Evolutionary conservation across 2,113 vertebrate genomes (phyloP).

Genomic region (Aviceda subcristata): DNA sequence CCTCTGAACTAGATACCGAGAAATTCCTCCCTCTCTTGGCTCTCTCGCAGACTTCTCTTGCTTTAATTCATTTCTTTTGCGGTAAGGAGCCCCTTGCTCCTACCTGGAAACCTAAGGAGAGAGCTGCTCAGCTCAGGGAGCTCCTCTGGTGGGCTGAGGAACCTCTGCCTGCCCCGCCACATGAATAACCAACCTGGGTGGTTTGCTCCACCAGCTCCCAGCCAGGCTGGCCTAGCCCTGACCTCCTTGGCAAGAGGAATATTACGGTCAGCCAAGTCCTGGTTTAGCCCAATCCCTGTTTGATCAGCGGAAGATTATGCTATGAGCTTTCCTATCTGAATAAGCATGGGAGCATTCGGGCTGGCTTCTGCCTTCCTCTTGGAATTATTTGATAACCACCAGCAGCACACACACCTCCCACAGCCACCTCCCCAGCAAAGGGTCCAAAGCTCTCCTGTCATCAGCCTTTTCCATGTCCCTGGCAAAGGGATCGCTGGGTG

Average conservation of each 20-base stretch:
- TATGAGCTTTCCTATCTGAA: constrained; percentile 7
- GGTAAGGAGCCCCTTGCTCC: not conserved
- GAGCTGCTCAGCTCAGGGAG: not conserved
- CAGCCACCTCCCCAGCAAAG: not conserved
- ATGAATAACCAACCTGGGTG: not conserved
- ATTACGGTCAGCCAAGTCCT: not conserved
- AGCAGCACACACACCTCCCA: not conserved
- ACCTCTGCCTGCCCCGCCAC: not conserved
- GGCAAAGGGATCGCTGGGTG: not conserved
- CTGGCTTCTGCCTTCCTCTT: not conserved
- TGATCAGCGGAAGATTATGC: not conserved
- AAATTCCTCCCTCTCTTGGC: not conserved
- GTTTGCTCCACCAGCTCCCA: not conserved
- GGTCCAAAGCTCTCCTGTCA: not conserved
- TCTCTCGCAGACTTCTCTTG: not conserved
- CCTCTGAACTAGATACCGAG: not conserved
- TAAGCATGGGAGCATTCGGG: not conserved
- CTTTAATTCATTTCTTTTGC: not conserved
- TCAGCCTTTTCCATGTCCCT: not conserved
- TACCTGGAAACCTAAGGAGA: not conserved
- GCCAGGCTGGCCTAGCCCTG: not conserved
- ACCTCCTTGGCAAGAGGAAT: constrained; percentile 19
- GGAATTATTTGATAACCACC: not conserved
- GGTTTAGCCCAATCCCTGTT: not conserved
- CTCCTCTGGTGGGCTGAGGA: not conserved